Conservation (phyloP, 2,888 invertebrate species). For the Phengaris alcon region DNA sequence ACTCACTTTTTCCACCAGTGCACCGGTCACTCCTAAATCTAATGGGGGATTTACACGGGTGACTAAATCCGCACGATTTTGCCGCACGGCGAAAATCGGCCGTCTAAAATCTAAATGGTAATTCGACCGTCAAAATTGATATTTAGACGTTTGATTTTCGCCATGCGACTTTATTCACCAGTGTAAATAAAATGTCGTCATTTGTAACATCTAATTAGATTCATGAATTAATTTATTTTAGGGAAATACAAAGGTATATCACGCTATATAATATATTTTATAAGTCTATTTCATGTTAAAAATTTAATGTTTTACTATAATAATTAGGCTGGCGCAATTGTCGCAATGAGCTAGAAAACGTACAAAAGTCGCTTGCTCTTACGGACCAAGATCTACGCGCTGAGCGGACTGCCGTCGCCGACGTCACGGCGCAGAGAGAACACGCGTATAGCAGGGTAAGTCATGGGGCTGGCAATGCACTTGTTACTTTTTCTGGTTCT, state of each 20-base stretch:
- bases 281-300: no score
- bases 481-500: not conserved
- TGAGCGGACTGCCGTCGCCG: constrained; percentile 55
- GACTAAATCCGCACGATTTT: no score
- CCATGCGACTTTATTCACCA: not conserved
- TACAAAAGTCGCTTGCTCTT: constrained; percentile 48
- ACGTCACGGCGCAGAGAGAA: constrained; percentile 51
- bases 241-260: not conserved
- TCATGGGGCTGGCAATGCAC: no score
- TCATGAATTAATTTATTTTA: not conserved
- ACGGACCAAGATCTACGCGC: constrained; percentile 52
- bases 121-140: no score
- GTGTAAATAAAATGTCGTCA: not conserved
- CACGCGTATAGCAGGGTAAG: constrained; percentile 50
- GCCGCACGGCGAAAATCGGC: no score
- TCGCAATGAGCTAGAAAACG: constrained; percentile 65
- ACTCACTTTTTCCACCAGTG: no score
- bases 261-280: not conserved
- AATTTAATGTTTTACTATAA: not conserved
- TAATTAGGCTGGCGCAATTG: constrained; percentile 64
- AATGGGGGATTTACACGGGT: no score
- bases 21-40: no score
- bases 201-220: not conserved
- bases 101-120: no score
- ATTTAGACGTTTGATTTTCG: no score